Base-by-base conservation (phyloP, 2,888 invertebrate genomes). In the Pammene aurita region DNA sequence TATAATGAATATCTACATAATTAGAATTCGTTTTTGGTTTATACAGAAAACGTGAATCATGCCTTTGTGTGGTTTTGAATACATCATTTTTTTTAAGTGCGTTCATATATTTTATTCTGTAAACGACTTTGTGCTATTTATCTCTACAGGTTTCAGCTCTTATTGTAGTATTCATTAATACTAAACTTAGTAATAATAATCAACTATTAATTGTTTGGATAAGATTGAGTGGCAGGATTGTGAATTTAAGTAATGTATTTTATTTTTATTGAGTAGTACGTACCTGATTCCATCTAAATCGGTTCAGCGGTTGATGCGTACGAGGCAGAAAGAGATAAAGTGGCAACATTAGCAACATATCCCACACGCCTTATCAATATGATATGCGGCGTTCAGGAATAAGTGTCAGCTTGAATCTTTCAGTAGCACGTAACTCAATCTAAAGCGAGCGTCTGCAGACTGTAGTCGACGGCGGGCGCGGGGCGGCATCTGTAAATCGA, bases 401-500 rank as follows among this genome's bases (percentile, higher is more conserved):
- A 58, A 68, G 34, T 18, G 56, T 16, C 35, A n/a, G 44, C 35
- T 52, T 58, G 57, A 58, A 58, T 68, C 64, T 68, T 68, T 68
- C 57, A 68, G 57, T 9, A 41, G 38, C 69, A 69, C 69, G 69
- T 63, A 69, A 65, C 69, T 41, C 60, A 69, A 69, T 69, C 65
- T 69, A 54, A 65, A 42, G 35, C 64, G 52, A 57, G 68, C 48
- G 67, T 68, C 68, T 65, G 69, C 60, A 60, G 42, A 42, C 63
- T 42, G 14, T 54, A 64, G 60, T 65, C 55, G 68, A 18, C 62
- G 58, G 11, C 60, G 66, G 66, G 70, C 57, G 66, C 62, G 26
- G 26, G 26, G 64, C 67, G 70, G 72, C 80, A 78, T 80, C 83
- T 88, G 87, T 88, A 87, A 88, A 86, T 85, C 81, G 84, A 84